Base-by-base conservation (phyloP, 2,888 invertebrate genomes). In the Allophyes oxyacanthae region DNA sequence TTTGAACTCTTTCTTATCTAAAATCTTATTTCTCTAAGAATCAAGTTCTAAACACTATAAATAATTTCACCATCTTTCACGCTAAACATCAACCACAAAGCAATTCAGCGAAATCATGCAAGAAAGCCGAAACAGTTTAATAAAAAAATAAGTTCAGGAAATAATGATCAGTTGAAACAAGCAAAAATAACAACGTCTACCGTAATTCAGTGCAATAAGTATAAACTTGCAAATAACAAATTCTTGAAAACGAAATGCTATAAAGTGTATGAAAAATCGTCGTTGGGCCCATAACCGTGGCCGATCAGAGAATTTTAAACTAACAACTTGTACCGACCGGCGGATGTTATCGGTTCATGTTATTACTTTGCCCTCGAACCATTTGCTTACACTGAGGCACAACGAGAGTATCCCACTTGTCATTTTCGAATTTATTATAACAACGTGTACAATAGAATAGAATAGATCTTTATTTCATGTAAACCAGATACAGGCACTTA, bases 351-450 rank as follows among this genome's bases (percentile, higher is more conserved):
- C 79, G 80, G 75, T 78, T 81, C 79, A 62, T 74, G 74, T 82
- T 87, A 85, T 86, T 82, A 81, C 83, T 81, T 75, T 78, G 83
- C 79, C 83, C 85, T 82, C 81, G 79, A 77, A 72, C 67, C 76
- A 74, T 68, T 78, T 72, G 61, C 77, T 67, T 72, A 74, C 64
- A 64, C 40, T 51, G 50, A 30, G 64, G 34, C 55, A 78, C 72
- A 85, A 79, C 44, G 70, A 53, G 82, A 38, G 63, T 34, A 40
- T 30, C 20, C 20, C 4, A 20, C 20, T 3, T 20, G 4, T 20
- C 4, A 3, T 20, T 2, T 20, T 14, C 32, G 28, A 44, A 34
- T 49, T 44, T 53, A 15, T 11, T 10, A 6, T 7, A 28, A 28
- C 28, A 20, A n/a, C n/a, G n/a, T n/a, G n/a, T n/a, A n/a, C n/a